Conservation (phyloP, 2,797 vertebrate species). For the Trachurus trachurus region DNA sequence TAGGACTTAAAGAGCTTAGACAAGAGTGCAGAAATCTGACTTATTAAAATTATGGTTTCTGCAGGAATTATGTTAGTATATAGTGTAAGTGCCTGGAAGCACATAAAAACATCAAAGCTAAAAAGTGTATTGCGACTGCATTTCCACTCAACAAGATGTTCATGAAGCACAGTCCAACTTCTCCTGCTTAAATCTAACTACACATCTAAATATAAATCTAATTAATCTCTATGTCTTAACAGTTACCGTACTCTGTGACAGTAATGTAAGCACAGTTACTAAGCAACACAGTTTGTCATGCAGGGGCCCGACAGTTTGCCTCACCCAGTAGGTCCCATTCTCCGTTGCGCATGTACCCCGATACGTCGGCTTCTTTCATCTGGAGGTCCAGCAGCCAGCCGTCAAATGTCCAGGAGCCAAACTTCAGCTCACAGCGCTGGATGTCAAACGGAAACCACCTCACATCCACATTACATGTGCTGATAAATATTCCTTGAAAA, state of each 20-base stretch:
- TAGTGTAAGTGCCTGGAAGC: neutral
- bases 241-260: neutral
- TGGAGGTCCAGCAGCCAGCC: conserved; percentile 89
- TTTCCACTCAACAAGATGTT: conserved; percentile 4
- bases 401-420: conserved; percentile 89
- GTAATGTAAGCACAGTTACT: conserved; percentile 28
- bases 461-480: conserved; percentile 88
- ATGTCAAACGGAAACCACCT: conserved; percentile 90
- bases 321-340: conserved; percentile 89
- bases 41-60: neutral
- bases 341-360: conserved; percentile 87
- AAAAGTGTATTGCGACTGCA: neutral
- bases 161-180: neutral
- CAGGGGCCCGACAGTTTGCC: conserved; percentile 22
- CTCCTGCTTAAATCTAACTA: neutral
- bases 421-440: conserved; percentile 89
- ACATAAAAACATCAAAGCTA: neutral
- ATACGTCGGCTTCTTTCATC: conserved; percentile 88
- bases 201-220: neutral
- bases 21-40: neutral
- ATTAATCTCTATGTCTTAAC: neutral
- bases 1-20: neutral
- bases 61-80: neutral
- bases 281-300: conserved; percentile 37
- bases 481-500: conserved; percentile 86